Evolutionary conservation across 2,888 invertebrate genomes (phyloP), one percentile per base, ranked within the genome.

Genomic region (Hirtodrosophila cameraria): DNA sequence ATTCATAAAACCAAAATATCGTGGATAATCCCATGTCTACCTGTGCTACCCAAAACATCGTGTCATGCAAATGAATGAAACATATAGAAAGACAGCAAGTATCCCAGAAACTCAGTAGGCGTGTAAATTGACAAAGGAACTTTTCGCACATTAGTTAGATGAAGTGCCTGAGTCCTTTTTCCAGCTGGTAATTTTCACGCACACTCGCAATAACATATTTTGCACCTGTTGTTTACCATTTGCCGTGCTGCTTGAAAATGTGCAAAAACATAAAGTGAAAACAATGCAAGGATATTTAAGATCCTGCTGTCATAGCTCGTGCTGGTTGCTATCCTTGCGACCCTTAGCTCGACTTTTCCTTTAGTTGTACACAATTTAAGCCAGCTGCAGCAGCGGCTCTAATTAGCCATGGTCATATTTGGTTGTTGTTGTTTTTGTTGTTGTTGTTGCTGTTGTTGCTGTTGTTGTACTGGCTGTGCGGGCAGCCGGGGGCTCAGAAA

Each of bases 101-200:
- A 25, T 20, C 30, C 20, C 18, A 23, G 52, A 20, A 46, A 31
- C 53, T 16, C 46, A 53, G 58, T 60, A 62, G 83, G 87, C 83
- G 88, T 77, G 71, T 38, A 80, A 84, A 72, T 77, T 69, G 73
- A 88, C 87, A 84, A 87, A 71, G 59, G 70, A 81, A 89, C 75
- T 87, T 89, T 88, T 89, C 88, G 86, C 89, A 89, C 86, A 81
- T 86, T 82, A 83, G 78, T 46, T 67, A 64, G 78, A n/a, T n/a
- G n/a, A 73, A 84, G 73, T 71, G 85, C 38, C 49, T 8, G 30
- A 46, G 36, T 30, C 50, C 41, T 46, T 52, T 42, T 28, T 48
- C 60, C 73, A 43, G 25, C 36, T 75, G 71, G 57, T 18, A 41
- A 23, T 76, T 50, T 66, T 59, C 60, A 64, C 48, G 58, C 45